Evolutionary conservation across 2,797 vertebrate species (phyloP).

Genomic region (Salarias fasciatus): DNA sequence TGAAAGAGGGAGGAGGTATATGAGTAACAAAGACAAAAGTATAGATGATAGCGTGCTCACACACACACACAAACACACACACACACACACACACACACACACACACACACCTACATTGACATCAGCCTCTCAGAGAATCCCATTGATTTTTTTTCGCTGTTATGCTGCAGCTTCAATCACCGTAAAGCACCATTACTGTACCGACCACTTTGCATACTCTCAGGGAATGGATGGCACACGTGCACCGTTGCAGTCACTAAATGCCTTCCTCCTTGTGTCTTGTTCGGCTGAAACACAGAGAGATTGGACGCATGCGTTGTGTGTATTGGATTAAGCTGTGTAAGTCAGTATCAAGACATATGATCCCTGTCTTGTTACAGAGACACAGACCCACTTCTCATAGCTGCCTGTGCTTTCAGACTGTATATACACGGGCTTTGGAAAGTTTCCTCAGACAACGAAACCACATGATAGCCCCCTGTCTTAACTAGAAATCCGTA

Average conservation of each 20-base stretch:
- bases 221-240: slow-evolving; percentile 42
- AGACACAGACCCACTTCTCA: slow-evolving; percentile 26
- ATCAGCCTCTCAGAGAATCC: slow-evolving; percentile 42
- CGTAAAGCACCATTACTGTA: slow-evolving; percentile 71
- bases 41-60: slow-evolving; percentile 2
- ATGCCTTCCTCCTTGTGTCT: slow-evolving; percentile 49
- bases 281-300: slow-evolving; percentile 53
- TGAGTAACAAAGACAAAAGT: slow-evolving; percentile 18
- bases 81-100: slow-evolving; percentile 12
- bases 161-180: slow-evolving; percentile 67
- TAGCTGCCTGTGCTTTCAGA: slow-evolving; percentile 7
- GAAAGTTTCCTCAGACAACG: slow-evolving; percentile 50
- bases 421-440: slow-evolving; percentile 13
- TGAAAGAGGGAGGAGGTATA: slow-evolving; percentile 33
- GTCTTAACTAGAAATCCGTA: slow-evolving; percentile 28
- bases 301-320: slow-evolving; percentile 42
- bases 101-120: slow-evolving; percentile 30
- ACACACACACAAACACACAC: slow-evolving; percentile 18
- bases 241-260: slow-evolving; percentile 24
- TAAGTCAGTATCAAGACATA: slow-evolving; percentile 62
- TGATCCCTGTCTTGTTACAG: slow-evolving; percentile 45
- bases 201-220: slow-evolving; percentile 55
- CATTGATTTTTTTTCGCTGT: slow-evolving; percentile 70
- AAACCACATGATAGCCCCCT: slow-evolving; percentile 40
- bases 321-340: slow-evolving; percentile 66